Base-by-base conservation (phyloP, 2,113 vertebrate genomes). In the Aegithalos caudatus region DNA sequence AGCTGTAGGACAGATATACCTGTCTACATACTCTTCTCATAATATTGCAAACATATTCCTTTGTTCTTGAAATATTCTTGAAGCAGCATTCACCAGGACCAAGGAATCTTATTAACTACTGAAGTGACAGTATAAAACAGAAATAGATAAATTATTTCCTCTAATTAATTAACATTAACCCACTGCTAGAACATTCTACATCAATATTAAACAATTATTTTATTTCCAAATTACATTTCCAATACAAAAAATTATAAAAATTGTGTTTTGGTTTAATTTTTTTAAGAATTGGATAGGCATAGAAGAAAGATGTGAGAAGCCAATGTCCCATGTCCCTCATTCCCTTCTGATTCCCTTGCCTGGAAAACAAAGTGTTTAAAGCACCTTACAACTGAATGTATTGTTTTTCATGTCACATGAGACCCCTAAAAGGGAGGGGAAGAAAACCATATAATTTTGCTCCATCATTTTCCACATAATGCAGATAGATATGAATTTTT, bases 91-190 rank as follows among this genome's bases (percentile, higher is more conserved):
- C 64, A 54, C 70, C 22, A 84, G 15, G 12, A 76, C 35, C 90
- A 90, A 61, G 74, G 65, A 89, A 85, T 88, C 53, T 74, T 48
- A 77, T 90, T 86, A 95, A 79, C 67, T 67, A 51, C 72, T 65
- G 70, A 88, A 80, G 8, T 48, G 67, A 60, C 65, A 88, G n/a
- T 12, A 53, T 56, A 44, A 86, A 67, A 86, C 35, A 89, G 27
- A 69, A 82, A 24, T 16, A 97, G 76, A 50, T 70, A 79, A 76
- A 58, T n/a, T 45, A 86, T 86, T 90, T 93, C 24, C 76, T 80
- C 51, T 79, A 84, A 86, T 92, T 93, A 91, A 92, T 92, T 85
- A 89, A 28, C 23, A 28, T 14, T 12, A 60, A 35, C 3, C 7
- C 16, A 18, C 23, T 81, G 13, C 27, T 57, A 61, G 37, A 54